Evolutionary conservation across 2,888 invertebrate species (phyloP), one percentile per base, ranked within the genome.

Genomic region (Melinaea marsaeus): DNA sequence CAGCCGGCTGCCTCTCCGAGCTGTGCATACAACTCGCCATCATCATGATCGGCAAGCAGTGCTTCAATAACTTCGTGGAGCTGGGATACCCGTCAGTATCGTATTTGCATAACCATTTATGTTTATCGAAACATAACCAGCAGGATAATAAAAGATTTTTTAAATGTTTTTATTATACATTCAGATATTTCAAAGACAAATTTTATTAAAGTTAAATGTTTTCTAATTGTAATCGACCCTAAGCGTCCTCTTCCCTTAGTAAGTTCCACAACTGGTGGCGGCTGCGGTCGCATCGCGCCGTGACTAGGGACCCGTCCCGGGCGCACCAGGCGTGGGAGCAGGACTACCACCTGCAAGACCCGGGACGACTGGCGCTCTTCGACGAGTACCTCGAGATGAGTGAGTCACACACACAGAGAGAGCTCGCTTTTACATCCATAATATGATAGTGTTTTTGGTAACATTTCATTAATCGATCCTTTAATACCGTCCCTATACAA

Each of bases 361-460:
- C 97, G 0, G 97, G 97, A 4, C 91, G 96, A 60, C 91, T 98
- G 65, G 97, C 98, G 0, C 91, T 99, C 1, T 99, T 99, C 79
- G 97, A 98, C 77, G 99, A 99, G 84, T 99, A 99, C 79, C 91
- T 99, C 46, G 99, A 99, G 91, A 99, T 99, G 98, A 97, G 99
- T 98, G 79, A 91, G 94, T 68, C 37, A 32, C 5, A 42, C 47
- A 64, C 6, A 13, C 48, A 4, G 0, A 48, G 1, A 22, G 22
- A 22, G 1, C 22, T 1, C 22, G 22, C 22, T 22, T 22, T 1
- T 22, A 22, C 22, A 22, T 22, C 22, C 0, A 22, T 22, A 22
- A 22, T 22, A 22, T 22, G 22, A 22, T 22, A 22, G 22, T 22
- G 22, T 22, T 22, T 22, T 22, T 22, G 22, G 22, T 22, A 22